These are phyloP conservation scores for Hydrocynus forskahlii DNA, from an alignment of 2,797 vertebrate genomes.

Conservation along the genomic window DNA sequence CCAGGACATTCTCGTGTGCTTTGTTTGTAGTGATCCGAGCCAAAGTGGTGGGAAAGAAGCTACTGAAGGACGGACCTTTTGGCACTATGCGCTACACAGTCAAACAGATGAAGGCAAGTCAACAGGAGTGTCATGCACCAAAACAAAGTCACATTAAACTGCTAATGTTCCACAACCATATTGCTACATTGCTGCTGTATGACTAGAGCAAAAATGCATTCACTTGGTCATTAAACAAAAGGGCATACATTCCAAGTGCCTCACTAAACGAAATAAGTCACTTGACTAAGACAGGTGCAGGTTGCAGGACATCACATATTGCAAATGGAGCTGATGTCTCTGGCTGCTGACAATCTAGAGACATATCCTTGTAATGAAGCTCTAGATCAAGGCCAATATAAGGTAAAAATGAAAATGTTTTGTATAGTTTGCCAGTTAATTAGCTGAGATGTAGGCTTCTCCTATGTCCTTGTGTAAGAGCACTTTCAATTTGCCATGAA, in stretches of 20 bases:
- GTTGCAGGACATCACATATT: slow-evolving; percentile 41
- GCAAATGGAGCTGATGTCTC: neutral
- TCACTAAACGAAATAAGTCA: slow-evolving; percentile 1
- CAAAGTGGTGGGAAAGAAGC: slow-evolving; percentile 96
- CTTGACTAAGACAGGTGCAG: slow-evolving; percentile 14
- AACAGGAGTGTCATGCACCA: neutral
- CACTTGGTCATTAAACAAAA: neutral
- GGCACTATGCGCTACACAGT: slow-evolving; percentile 94
- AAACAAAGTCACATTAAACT: neutral
- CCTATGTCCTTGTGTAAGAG: neutral
- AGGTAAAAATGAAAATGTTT: neutral
- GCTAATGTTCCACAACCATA: neutral
- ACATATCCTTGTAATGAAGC: neutral
- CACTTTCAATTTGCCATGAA: neutral
- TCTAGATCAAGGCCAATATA: neutral
- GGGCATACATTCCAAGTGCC: slow-evolving; percentile 11
- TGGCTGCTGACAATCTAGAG: neutral
- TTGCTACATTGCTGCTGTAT: neutral
- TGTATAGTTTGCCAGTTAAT: neutral
- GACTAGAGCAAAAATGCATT: neutral
- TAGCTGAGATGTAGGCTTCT: neutral
- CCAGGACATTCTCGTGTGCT: slow-evolving; percentile 10
- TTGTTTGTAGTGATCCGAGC: slow-evolving; percentile 90
- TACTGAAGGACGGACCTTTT: slow-evolving; percentile 91
- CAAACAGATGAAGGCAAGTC: slow-evolving; percentile 94